Evolutionary conservation across 2,113 vertebrate species (phyloP), one percentile per base, ranked within the genome.

Genomic region (Chelonoidis abingdonii): DNA sequence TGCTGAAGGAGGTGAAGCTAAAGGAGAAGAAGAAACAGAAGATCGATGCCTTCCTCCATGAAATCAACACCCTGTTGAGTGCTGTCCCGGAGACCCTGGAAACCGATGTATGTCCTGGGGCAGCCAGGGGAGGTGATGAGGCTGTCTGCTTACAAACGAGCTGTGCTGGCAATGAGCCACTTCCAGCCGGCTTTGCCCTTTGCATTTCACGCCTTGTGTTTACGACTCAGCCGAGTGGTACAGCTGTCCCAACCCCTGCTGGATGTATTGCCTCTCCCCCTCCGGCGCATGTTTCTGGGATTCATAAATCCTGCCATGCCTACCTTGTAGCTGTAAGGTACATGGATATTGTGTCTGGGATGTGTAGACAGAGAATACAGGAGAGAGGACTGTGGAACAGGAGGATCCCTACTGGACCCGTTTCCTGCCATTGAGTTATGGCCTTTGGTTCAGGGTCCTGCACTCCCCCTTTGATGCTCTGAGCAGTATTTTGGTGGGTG

Each of bases 1-100:
- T 99, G 87, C 97, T 99, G 76, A 99, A 99, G 95, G 99, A 99
- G 97, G 99, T 99, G 65, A 97, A 92, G 4, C 83, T 99, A 93
- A 99, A 99, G 94, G 99, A 99, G 80, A 98, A 98, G 0, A 99
- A 98, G 96, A 99, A 99, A 88, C 98, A 97, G 56, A 98, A 97
- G 84, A 99, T 99, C 1, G 98, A 99, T 94, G 85, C 96, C 8
- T 99, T 99, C 83, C 92, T 99, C 12, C 92, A 95, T 90, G 98
- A 98, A 8, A 96, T 99, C 94, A 99, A 98, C 41, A 90, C 97
- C 57, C 90, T 98, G 80, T 95, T 99, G 16, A 97, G 98, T 1
- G 57, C 53, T 13, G 97, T 99, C 54, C 99, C 99, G 2, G 95
- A 98, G 10, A 98, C 98, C 5, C 31, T 97, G 25, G 98, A 98